A percentile compares a stretch with the other conserved stretches of the same genome.
phyloP scores from a whole-genome alignment of 2,113 vertebrate genomes.

The Pycnonotus jocosus region DNA sequence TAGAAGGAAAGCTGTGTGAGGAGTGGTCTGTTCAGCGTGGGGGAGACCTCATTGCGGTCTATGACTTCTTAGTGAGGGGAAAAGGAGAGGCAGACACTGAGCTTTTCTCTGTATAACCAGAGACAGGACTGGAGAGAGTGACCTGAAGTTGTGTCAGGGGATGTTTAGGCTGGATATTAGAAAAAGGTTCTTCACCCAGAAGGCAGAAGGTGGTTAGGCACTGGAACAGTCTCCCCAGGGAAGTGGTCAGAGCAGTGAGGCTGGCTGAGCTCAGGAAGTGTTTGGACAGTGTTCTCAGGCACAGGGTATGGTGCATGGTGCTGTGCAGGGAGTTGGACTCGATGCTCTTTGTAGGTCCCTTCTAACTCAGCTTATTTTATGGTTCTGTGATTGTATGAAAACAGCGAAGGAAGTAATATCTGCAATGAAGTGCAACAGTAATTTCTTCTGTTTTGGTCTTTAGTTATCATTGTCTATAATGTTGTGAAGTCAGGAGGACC shows the following conservation, averaged over 20 bases:
- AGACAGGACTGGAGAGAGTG: not conserved
- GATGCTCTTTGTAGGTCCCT: not conserved
- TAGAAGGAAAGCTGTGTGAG: not conserved
- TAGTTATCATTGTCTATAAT: not conserved
- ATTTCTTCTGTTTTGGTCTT: not conserved
- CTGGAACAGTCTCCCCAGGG: not conserved
- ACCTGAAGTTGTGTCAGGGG: not conserved
- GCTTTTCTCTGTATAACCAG: not conserved
- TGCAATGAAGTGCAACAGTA: not conserved
- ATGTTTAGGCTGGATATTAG: not conserved
- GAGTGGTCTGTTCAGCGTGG: not conserved
- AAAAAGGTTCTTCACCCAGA: not conserved
- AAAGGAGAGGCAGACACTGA: not conserved
- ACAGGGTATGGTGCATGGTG: accelerated
- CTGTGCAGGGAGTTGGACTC: not conserved
- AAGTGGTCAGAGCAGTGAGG: not conserved
- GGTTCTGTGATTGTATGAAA: not conserved
- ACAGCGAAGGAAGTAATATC: not conserved
- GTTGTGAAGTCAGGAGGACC: not conserved
- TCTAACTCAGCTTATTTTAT: not conserved
- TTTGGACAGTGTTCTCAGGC: not conserved
- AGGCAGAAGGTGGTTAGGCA: not conserved
- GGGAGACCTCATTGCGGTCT: not conserved
- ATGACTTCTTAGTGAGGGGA: not conserved
- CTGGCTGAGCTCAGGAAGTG: not conserved